Evolutionary conservation across 2,797 vertebrate genomes (phyloP), one percentile per base, ranked within the genome.

Genomic region (Nannoperca australis): DNA sequence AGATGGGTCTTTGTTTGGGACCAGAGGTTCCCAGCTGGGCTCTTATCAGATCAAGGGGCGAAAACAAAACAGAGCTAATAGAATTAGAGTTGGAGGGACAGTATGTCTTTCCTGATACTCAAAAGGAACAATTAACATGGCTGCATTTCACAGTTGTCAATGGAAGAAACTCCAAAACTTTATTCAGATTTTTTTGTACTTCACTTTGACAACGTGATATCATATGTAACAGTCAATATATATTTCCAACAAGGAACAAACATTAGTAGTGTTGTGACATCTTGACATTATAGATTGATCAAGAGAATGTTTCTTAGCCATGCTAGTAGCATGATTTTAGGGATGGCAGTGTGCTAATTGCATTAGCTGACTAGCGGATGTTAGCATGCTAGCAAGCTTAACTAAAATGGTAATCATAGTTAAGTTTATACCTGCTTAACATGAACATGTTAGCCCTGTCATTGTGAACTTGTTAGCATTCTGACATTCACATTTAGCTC

Each of bases 1-100:
- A 92, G 89, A 92, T 90, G 90, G 87, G 65, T 77, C 76, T 89
- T 86, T 90, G 90, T 89, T 88, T 85, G 70, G 59, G 82, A 88
- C 79, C 83, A 87, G 85, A 84, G 81, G 89, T 87, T 85, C 77
- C 85, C 86, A 78, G 84, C 85, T 67, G 78, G 54, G 83, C 64
- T 83, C 81, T 89, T 89, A 90, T 91, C 87, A 87, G 87, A 88
- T 85, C 42, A 27, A 61, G 67, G 45, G 53, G 64, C 24, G 64
- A 85, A 76, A 83, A 64, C 64, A 79, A 78, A 81, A 73, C 76
- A 51, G 53, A 76, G 61, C 72, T 69, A 40, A 20, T 7, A 17
- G 65, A 82, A 61, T 76, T 44, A 47, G 63, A 63, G 61, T 32
- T 55, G 32, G 71, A 83, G 70, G 51, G 80, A 24, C 56, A 1